A percentile compares a stretch with the other conserved stretches of the same genome.
Evolutionary conservation across 2,113 vertebrate genomes (phyloP).

Genomic region (Myotis lucifugus): DNA sequence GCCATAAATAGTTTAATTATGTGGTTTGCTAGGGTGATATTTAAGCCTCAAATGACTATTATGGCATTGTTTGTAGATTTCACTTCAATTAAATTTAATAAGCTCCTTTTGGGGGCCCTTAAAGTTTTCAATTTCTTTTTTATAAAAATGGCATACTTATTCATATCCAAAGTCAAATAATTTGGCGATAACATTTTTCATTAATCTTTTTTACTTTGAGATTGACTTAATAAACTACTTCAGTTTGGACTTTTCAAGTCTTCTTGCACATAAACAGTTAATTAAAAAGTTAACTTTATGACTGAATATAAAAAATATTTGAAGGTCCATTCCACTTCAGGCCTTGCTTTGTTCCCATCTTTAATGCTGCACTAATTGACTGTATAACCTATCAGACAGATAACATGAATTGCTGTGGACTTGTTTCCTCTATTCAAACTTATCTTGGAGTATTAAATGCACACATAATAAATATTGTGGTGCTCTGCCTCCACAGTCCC

Average conservation of each 20-base stretch:
- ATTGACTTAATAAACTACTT: neutral
- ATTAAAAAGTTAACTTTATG: conserved; percentile 14
- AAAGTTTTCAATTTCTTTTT: conserved; percentile 12
- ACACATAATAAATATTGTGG: conserved; percentile 13
- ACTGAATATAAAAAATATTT: neutral
- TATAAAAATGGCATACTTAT: neutral
- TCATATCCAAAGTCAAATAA: conserved; percentile 16
- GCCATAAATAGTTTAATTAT: neutral
- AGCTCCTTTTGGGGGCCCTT: neutral
- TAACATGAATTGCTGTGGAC: conserved; percentile 10
- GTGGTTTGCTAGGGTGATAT: conserved; percentile 43
- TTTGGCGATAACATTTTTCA: neutral
- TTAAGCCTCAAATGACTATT: conserved; percentile 7
- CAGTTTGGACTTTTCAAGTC: neutral
- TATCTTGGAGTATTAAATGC: neutral
- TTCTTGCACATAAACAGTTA: neutral
- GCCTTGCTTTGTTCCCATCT: conserved; percentile 51
- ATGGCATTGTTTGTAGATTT: neutral
- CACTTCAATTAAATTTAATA: neutral
- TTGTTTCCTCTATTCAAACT: neutral
- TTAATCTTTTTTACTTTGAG: neutral
- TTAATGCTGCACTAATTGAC: conserved; percentile 40
- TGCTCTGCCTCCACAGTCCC: neutral
- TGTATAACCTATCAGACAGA: neutral
- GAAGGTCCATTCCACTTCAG: conserved; percentile 44